Evolutionary conservation across 53 echinoderm and acorn worm genomes (phyloP), one percentile per base, ranked within the genome.

Genomic region (Echinarachnius parma): DNA sequence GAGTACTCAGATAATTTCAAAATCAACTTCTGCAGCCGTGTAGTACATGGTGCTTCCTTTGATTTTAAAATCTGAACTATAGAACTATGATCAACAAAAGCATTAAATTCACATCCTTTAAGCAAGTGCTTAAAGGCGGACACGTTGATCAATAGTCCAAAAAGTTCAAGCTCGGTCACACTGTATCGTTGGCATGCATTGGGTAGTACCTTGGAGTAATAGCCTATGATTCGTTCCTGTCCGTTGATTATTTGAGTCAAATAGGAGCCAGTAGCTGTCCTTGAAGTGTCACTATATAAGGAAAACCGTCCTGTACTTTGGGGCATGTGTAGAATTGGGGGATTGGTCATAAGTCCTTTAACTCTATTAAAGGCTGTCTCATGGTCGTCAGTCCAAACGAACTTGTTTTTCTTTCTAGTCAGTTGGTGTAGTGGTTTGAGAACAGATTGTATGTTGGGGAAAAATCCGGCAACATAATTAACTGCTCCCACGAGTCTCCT

Each of bases 141-240:
- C 1, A 80, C 42, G 23, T 80, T 71, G 16, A 80, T 61, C 11
- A 59, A 48, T 10, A 71, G 32, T 4, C 60, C 60, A 60, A 71
- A 80, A 5, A 80, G 36, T 48, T 80, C 80, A 29, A 71, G 28
- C 34, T 80, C 60, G 15, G 70, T 80, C 0, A 80, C 80, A 32
- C 60, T 70, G 33, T 80, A 80, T 2, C 46, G 36, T 34, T 34
- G 13, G 21, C 47, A 69, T 46, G 80, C 60, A 21, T 60, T 19
- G 0, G 80, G 80, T n/a, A 80, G 48, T 25, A 69, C 58, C 34
- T 80, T 80, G 0, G 71, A 80, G 45, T 80, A 71, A 60, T 80
- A 80, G 4, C 70, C 80, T 21, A 80, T 30, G 14, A 80, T 26
- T 18, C 31, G 28, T 70, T 80, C 37, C 4, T 27, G 2, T 9